Evolutionary conservation across 2,797 vertebrate genomes (phyloP).

Genomic region (Cichlasoma orientale): DNA sequence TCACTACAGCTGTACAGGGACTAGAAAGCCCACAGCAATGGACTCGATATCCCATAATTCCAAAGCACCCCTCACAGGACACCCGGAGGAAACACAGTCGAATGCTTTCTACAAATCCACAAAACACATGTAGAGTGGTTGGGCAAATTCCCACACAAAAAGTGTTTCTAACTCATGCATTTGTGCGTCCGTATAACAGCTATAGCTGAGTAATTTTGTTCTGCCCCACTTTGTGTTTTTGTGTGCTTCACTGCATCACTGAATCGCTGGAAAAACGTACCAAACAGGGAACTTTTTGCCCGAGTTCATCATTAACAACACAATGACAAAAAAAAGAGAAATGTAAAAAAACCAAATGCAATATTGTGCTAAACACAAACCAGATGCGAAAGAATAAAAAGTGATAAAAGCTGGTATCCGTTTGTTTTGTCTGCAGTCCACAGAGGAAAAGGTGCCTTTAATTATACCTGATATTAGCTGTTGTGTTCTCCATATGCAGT

Average conservation of each 20-base stretch:
- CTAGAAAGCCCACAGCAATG: neutral
- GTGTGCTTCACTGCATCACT: constrained; percentile 6
- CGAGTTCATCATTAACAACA: constrained; percentile 25
- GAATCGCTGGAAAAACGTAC: constrained; percentile 15
- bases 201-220: neutral
- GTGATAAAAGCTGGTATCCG: neutral
- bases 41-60: neutral
- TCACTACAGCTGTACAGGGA: neutral
- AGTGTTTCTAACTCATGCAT: neutral
- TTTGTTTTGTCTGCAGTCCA: constrained; percentile 16
- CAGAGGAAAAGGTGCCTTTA: constrained; percentile 3
- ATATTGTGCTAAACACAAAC: constrained; percentile 34
- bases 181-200: neutral
- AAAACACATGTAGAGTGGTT: no score
- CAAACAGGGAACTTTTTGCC: neutral
- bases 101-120: neutral
- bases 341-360: constrained; percentile 7
- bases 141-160: no score
- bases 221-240: neutral
- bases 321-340: constrained; percentile 16
- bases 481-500: neutral
- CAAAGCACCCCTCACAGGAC: neutral
- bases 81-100: neutral
- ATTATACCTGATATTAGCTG: constrained; percentile 10
- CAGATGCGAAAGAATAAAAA: constrained; percentile 32